phyloP scores from a whole-genome alignment of 2,797 vertebrate species.

The Macroramphosus scolopax region DNA sequence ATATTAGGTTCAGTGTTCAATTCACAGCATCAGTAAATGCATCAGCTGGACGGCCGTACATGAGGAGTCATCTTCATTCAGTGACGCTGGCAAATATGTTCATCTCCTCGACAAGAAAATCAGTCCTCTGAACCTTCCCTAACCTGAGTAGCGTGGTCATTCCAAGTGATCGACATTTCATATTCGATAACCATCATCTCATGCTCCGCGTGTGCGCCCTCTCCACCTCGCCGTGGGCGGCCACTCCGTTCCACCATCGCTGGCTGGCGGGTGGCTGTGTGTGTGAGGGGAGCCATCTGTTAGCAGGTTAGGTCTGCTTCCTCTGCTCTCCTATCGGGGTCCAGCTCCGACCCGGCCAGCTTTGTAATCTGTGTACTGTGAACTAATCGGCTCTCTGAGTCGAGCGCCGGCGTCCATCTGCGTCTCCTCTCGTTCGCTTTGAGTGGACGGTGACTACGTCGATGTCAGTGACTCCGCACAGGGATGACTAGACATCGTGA shows the following conservation, averaged over 20 bases:
- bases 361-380: constrained; percentile 57
- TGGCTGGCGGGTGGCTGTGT: constrained; percentile 54
- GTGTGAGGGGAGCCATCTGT: constrained; percentile 67
- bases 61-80: no score
- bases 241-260: constrained; percentile 51
- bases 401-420: constrained; percentile 50
- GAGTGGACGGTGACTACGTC: constrained; percentile 31
- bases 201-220: constrained; percentile 50
- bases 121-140: constrained; percentile 12
- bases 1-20: no score
- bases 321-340: constrained; percentile 47
- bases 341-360: constrained; percentile 24
- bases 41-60: no score
- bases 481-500: constrained; percentile 18
- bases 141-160: constrained; percentile 25
- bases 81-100: no score
- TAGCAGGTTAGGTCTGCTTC: constrained; percentile 61
- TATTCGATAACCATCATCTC: constrained; percentile 67
- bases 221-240: constrained; percentile 54
- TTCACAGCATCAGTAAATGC: no score
- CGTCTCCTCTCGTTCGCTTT: constrained; percentile 43
- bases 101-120: no score
- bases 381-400: constrained; percentile 60
- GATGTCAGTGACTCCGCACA: constrained; percentile 11
- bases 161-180: constrained; percentile 62